Percentiles rank a stretch among this genome's conserved stretches.
These are phyloP conservation scores for Ammodytes marinus DNA, from an alignment of 2,113 vertebrate genomes.

Conservation along the genomic window DNA sequence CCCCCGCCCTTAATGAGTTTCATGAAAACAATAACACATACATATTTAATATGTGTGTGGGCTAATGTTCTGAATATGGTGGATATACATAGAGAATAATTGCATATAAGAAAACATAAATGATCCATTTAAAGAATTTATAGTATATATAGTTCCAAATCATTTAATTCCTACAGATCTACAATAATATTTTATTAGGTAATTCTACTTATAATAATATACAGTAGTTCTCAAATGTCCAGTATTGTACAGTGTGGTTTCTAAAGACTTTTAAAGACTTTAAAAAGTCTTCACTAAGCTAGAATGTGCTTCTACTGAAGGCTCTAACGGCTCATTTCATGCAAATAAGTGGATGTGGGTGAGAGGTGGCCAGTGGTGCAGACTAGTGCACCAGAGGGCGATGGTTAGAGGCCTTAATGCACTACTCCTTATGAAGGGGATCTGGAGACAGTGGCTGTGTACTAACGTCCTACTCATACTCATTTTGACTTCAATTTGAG, in stretches of 20 bases:
- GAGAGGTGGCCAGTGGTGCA: conserved; percentile 21
- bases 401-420: neutral
- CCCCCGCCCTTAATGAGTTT: neutral
- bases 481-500: too few relatives aligned
- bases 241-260: too few relatives aligned
- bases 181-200: neutral
- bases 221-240: neutral
- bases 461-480: too few relatives aligned
- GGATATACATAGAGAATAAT: too few relatives aligned
- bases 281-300: neutral
- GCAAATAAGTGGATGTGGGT: neutral
- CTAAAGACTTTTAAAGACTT: neutral
- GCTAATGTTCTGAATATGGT: too few relatives aligned
- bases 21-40: neutral
- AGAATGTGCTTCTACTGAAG: neutral
- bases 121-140: too few relatives aligned
- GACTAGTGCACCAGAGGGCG: conserved; percentile 26
- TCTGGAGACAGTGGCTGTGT: neutral
- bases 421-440: neutral
- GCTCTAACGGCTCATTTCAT: neutral
- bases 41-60: too few relatives aligned
- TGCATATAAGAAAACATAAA: too few relatives aligned
- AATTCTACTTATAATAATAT: neutral
- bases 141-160: too few relatives aligned
- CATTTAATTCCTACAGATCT: neutral